Evolutionary conservation across 2,797 vertebrate genomes (phyloP).

Genomic region (Dendrocincla fuliginosa): DNA sequence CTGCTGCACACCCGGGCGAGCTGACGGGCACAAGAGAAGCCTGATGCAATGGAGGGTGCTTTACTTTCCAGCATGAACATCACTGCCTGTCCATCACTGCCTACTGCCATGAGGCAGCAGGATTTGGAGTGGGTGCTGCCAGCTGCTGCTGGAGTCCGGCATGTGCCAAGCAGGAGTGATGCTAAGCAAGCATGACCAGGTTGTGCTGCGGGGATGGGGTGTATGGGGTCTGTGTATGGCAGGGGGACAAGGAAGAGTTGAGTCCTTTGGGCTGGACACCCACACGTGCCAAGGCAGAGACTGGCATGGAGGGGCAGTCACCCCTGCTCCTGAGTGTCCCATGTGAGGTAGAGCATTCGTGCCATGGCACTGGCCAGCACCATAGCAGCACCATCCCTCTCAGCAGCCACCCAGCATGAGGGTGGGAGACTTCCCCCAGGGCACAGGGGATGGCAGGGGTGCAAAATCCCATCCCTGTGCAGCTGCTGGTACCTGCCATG

Average conservation of each 20-base stretch:
- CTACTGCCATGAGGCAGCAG: fast-evolving
- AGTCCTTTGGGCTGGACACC: background rate
- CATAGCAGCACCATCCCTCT: background rate
- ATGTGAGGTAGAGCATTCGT: conserved; percentile 38
- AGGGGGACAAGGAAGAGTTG: fast-evolving
- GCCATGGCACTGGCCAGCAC: fast-evolving
- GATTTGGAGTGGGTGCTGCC: background rate
- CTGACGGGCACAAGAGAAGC: background rate
- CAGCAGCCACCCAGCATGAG: background rate
- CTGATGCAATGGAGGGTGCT: background rate
- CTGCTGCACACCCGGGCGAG: fast-evolving
- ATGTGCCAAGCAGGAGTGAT: background rate
- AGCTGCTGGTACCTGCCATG: fast-evolving
- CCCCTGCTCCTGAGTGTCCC: background rate
- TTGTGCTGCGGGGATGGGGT: fast-evolving
- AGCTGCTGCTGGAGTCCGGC: background rate
- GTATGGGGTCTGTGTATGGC: fast-evolving
- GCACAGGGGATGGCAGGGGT: background rate
- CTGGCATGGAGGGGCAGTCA: background rate
- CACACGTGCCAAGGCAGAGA: background rate
- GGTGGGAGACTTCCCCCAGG: background rate
- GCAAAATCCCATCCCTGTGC: background rate
- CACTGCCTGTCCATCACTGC: background rate
- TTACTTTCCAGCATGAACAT: background rate
- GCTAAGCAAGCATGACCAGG: background rate